Conservation (phyloP, 2,113 vertebrate genomes). For the Odocoileus hemionus region DNA sequence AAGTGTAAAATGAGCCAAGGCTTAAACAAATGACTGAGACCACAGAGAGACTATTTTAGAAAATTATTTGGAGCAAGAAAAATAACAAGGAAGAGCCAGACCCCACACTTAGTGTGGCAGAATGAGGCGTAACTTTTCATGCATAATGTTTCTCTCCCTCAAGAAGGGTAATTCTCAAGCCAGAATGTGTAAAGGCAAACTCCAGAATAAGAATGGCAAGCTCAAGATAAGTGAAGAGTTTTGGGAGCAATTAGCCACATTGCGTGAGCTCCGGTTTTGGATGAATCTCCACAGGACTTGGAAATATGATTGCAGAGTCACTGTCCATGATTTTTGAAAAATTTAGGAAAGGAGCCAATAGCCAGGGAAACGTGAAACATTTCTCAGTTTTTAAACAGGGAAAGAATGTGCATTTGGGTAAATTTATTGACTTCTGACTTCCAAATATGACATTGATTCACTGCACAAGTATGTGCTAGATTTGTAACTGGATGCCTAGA, state of each 20-base stretch:
- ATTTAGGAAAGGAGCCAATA: slow-evolving; percentile 26
- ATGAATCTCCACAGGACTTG: not conserved
- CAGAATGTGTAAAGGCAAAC: not conserved
- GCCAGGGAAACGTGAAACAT: slow-evolving; percentile 24
- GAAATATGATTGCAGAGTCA: not conserved
- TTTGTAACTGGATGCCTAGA: slow-evolving; percentile 25
- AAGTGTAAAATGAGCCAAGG: not conserved
- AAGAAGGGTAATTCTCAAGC: not conserved
- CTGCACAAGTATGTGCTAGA: not conserved
- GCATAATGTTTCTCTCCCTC: not conserved
- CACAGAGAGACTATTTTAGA: slow-evolving; percentile 5
- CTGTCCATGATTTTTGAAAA: slow-evolving; percentile 44
- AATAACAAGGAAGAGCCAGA: not conserved
- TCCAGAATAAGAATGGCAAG: slow-evolving; percentile 21
- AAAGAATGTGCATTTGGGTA: slow-evolving; percentile 18
- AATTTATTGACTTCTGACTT: slow-evolving; percentile 36
- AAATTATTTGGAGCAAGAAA: slow-evolving; percentile 37
- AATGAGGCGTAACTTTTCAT: not conserved
- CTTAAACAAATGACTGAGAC: slow-evolving; percentile 3
- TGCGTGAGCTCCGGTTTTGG: not conserved
- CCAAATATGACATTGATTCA: slow-evolving; percentile 23
- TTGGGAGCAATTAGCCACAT: not conserved
- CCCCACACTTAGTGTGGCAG: not conserved
- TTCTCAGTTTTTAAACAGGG: slow-evolving; percentile 33
- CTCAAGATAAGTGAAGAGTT: not conserved